These are phyloP conservation scores for Eunapius fragilis DNA, from an alignment of 37 sponge, comb jelly and placozoan genomes.

Conservation along the genomic window DNA sequence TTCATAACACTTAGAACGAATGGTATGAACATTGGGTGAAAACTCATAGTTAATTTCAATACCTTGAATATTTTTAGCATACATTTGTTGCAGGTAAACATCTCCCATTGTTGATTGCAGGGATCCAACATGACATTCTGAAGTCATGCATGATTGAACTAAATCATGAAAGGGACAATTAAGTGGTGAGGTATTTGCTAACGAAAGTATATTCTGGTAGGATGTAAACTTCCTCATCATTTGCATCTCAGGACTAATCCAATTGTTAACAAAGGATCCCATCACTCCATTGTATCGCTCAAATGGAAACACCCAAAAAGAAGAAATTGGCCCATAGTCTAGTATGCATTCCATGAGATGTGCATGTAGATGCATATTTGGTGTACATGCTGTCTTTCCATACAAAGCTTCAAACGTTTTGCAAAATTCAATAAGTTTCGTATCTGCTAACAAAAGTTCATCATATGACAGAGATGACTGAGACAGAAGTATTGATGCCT, in stretches of 20 bases:
- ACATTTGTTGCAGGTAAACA: not conserved
- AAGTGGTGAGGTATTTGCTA: not conserved
- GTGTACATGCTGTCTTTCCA: slow-evolving; percentile 28
- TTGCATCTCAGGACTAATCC: slow-evolving; percentile 38
- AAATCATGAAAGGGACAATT: not conserved
- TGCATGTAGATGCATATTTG: slow-evolving; percentile 54
- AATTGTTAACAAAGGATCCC: slow-evolving; percentile 56
- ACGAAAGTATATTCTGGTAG: slow-evolving; percentile 6
- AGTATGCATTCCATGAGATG: slow-evolving; percentile 48
- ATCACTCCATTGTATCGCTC: slow-evolving; percentile 63
- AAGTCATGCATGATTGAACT: not conserved
- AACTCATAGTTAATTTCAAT: not conserved
- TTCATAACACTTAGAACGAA: not conserved
- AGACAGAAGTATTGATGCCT: slow-evolving; percentile 36
- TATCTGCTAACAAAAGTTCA: slow-evolving; percentile 22
- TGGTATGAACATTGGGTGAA: not conserved
- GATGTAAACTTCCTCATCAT: slow-evolving; percentile 42
- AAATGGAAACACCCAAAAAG: slow-evolving; percentile 66
- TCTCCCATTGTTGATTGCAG: not conserved
- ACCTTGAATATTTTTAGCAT: not conserved
- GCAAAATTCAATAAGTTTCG: slow-evolving; percentile 23
- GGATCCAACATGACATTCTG: not conserved
- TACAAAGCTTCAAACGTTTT: slow-evolving; percentile 17
- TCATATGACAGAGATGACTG: not conserved
- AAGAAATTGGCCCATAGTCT: slow-evolving; percentile 52